Base-by-base conservation (phyloP, 1,140 invertebrate genomes). In the Asobara japonica region DNA sequence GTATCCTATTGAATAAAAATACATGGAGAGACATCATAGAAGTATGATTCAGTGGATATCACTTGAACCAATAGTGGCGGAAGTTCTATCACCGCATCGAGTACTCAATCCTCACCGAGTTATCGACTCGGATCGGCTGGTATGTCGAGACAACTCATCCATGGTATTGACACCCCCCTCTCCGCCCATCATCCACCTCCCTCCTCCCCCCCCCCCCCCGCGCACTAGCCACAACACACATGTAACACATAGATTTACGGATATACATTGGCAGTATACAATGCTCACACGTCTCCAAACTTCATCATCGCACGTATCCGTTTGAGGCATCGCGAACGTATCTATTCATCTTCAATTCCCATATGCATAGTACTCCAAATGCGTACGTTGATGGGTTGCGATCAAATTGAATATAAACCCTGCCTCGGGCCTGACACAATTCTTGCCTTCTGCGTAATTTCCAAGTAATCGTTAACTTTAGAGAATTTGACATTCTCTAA, bases 101-200 rank as follows among this genome's bases (percentile, higher is more conserved):
- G 27, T 36, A 18, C 18, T 25, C 60, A 56, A 56, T 56, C 60
- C 25, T 61, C 29, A 27, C 29, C 11, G 10, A 66, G 33, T 41
- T 38, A 36, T 38, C 31, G 29, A 33, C 64, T 13, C 13, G 2
- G n/a, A 38, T 41, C 31, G 22, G 64, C 22, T 33, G 64, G 4
- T 56, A 18, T 38, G 64, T 66, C 64, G 31, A 38, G 64, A 31
- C 33, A 66, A 64, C 27, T 64, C 61, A 36, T 64, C 61, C 61
- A 64, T 64, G 61, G 61, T 16, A 66, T 66, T 66, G 64, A 66
- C 33, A 33, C 64, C 18, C 30, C n/a, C 7, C 22, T 30, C 5
- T 10, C 10, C 2, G n/a, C n/a, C n/a, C n/a, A n/a, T n/a, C n/a
- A n/a, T 22, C 61, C 30, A 8, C n/a, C 7, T n/a, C 11, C 5